Evolutionary conservation across 2,113 vertebrate genomes (phyloP).

Genomic region (Salvator merianae): DNA sequence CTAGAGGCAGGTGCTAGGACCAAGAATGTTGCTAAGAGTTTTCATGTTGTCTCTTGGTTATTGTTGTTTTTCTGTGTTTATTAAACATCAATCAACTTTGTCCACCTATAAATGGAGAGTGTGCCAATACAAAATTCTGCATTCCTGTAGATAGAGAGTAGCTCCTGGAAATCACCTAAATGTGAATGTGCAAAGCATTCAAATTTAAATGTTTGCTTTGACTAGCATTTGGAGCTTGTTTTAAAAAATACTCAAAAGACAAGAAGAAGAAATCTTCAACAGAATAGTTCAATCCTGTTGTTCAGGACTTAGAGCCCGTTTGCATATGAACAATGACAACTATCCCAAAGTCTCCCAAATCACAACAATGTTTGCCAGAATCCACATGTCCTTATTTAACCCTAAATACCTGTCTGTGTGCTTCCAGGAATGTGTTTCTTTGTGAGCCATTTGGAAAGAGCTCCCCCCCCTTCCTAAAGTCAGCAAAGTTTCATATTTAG

Average conservation of each 20-base stretch:
- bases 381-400: constrained; percentile 58
- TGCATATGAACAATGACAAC: background rate
- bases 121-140: background rate
- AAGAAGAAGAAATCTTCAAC: background rate
- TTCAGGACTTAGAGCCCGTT: background rate
- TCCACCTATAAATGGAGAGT: background rate
- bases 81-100: background rate
- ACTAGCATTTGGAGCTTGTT: background rate
- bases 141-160: background rate
- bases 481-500: constrained; percentile 62
- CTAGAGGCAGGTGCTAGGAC: background rate
- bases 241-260: background rate
- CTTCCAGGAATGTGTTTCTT: constrained; percentile 62
- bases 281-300: background rate
- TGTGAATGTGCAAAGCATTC: background rate
- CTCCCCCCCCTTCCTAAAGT: background rate
- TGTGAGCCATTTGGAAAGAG: constrained; percentile 60
- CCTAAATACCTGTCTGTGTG: constrained; percentile 43
- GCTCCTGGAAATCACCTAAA: background rate
- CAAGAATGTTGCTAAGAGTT: background rate
- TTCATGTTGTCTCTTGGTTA: background rate
- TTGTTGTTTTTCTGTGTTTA: background rate
- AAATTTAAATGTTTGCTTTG: background rate
- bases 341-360: background rate
- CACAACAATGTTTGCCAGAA: constrained; percentile 20